phyloP scores from a whole-genome alignment of 2,113 vertebrate genomes.

The Carettochelys insculpta region DNA sequence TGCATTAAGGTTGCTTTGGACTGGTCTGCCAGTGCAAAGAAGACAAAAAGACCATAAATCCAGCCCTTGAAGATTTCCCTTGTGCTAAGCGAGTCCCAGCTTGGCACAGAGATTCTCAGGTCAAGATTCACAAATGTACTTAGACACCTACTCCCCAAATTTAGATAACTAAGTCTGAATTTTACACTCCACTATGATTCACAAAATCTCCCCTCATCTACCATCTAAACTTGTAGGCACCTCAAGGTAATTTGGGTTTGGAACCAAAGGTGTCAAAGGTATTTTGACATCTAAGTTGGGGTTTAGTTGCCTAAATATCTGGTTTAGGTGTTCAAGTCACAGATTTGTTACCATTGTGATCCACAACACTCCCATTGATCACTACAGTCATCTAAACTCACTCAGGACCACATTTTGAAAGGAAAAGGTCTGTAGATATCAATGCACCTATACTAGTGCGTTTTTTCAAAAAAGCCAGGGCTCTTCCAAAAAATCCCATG shows the following conservation, averaged over 20 bases:
- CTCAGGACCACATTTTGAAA: background rate
- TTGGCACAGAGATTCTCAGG: background rate
- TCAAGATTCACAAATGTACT: background rate
- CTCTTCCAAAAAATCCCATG: too few relatives aligned
- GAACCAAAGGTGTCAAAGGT: background rate
- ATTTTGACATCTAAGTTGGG: background rate
- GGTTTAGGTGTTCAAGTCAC: background rate
- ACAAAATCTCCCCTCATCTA: background rate
- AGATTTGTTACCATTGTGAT: background rate
- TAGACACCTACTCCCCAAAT: background rate
- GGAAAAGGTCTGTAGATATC: background rate
- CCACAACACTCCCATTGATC: background rate
- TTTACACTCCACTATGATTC: background rate
- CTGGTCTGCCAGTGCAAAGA: background rate
- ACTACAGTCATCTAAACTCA: background rate
- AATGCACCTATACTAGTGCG: too few relatives aligned
- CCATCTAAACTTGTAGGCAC: too few relatives aligned
- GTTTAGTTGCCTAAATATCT: too few relatives aligned
- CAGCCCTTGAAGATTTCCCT: background rate
- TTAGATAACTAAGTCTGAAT: background rate
- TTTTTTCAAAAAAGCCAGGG: too few relatives aligned
- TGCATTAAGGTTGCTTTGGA: accelerated
- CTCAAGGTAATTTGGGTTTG: too few relatives aligned
- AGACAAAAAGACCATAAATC: background rate
- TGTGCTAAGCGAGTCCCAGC: background rate